Conservation (phyloP, 2,113 vertebrate genomes). For the Leptosomus discolor region DNA sequence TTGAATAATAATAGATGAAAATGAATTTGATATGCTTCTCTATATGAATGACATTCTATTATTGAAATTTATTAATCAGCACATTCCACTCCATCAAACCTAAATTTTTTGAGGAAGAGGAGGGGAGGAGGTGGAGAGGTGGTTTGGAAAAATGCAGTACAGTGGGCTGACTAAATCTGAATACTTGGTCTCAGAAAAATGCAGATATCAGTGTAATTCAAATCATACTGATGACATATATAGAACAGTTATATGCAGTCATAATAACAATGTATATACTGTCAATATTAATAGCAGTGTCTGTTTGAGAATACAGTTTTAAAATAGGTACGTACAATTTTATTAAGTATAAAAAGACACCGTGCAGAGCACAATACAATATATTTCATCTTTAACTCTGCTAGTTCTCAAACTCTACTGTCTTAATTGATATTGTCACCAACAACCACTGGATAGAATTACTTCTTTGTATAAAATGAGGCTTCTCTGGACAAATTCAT, state of each 20-base stretch:
- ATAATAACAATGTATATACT: neutral
- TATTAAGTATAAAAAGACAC: constrained; percentile 59
- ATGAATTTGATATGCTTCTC: constrained; percentile 15
- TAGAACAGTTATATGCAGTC: neutral
- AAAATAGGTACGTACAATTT: constrained; percentile 38
- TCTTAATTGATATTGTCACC: constrained; percentile 3
- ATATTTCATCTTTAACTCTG: constrained; percentile 11
- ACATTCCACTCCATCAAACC: constrained; percentile 50
- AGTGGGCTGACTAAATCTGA: constrained; percentile 17
- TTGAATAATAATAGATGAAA: constrained; percentile 43
- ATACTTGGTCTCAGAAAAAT: neutral
- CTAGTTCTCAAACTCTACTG: neutral
- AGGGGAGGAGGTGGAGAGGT: neutral
- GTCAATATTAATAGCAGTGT: constrained; percentile 7
- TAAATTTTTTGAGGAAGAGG: constrained; percentile 34
- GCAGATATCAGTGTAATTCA: neutral
- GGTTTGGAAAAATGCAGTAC: neutral
- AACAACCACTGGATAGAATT: neutral
- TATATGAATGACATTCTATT: neutral
- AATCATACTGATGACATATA: neutral
- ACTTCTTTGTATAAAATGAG: constrained; percentile 27
- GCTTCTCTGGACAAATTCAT: constrained; percentile 1
- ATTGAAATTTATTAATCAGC: constrained; percentile 36
- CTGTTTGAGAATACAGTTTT: constrained; percentile 32
- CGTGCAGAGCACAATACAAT: constrained; percentile 44